These are phyloP conservation scores for Ophonus ardosiacus DNA, from an alignment of 2,888 invertebrate genomes.

Conservation along the genomic window DNA sequence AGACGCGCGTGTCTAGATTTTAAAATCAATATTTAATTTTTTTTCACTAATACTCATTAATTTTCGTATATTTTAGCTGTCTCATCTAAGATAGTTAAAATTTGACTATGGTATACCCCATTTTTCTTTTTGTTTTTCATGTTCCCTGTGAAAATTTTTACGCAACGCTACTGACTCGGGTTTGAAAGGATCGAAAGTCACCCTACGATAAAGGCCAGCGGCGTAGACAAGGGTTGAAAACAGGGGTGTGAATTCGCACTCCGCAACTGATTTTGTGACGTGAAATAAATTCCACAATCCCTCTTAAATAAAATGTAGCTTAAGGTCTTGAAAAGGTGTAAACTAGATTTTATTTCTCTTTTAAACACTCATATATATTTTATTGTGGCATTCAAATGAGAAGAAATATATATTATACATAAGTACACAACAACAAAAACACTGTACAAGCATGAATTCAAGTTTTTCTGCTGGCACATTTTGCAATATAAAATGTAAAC, in stretches of 20 bases:
- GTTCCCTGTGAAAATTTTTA: neutral
- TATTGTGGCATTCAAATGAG: neutral
- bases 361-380: neutral
- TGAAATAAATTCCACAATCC: neutral
- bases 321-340: neutral
- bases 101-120: too few relatives aligned
- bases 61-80: too few relatives aligned
- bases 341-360: constrained; percentile 5
- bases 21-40: too few relatives aligned
- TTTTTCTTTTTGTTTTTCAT: too few relatives aligned
- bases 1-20: too few relatives aligned
- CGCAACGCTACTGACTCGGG: neutral
- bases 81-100: too few relatives aligned
- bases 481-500: too few relatives aligned
- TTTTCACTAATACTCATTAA: too few relatives aligned
- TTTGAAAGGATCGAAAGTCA: neutral
- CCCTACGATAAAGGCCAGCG: neutral
- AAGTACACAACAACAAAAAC: neutral
- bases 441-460: too few relatives aligned
- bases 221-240: neutral
- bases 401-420: neutral
- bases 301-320: neutral
- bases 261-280: neutral
- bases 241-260: neutral
- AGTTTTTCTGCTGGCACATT: too few relatives aligned